Percentiles rank a stretch among this genome's conserved stretches.
phyloP scores from a whole-genome alignment of 2,797 vertebrate genomes.

The Macroramphosus scolopax region DNA sequence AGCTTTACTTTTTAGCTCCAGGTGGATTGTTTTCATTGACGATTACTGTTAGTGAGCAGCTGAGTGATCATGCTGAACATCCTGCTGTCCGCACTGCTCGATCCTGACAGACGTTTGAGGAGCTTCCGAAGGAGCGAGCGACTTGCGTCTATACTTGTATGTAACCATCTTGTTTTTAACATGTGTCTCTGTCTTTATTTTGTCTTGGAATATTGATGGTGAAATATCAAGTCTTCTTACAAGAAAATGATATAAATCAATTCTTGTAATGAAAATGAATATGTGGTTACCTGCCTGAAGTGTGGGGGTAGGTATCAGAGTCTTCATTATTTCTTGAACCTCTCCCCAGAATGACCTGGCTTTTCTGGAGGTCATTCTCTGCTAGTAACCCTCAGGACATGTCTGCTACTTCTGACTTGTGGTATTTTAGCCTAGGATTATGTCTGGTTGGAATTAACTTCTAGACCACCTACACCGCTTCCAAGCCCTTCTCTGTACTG shows the following conservation, averaged over 20 bases:
- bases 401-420: constrained; percentile 43
- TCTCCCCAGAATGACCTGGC: constrained; percentile 36
- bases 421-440: constrained; percentile 62
- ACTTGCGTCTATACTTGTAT: constrained; percentile 76
- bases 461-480: constrained; percentile 62
- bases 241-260: not conserved
- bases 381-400: constrained; percentile 45
- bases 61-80: constrained; percentile 75
- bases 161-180: no score
- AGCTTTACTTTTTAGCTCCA: constrained; percentile 3
- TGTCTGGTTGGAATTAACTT: constrained; percentile 65
- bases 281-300: constrained; percentile 27
- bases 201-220: no score
- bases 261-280: not conserved
- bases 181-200: constrained; percentile 19
- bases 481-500: constrained; percentile 32
- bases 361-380: constrained; percentile 53
- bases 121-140: constrained; percentile 76
- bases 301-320: constrained; percentile 38
- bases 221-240: not conserved
- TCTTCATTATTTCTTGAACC: constrained; percentile 43
- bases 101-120: constrained; percentile 74
- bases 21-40: constrained; percentile 22
- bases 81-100: constrained; percentile 76
- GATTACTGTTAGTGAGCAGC: constrained; percentile 14